Evolutionary conservation across 2,888 invertebrate species (phyloP).

Genomic region (Helleia helle): DNA sequence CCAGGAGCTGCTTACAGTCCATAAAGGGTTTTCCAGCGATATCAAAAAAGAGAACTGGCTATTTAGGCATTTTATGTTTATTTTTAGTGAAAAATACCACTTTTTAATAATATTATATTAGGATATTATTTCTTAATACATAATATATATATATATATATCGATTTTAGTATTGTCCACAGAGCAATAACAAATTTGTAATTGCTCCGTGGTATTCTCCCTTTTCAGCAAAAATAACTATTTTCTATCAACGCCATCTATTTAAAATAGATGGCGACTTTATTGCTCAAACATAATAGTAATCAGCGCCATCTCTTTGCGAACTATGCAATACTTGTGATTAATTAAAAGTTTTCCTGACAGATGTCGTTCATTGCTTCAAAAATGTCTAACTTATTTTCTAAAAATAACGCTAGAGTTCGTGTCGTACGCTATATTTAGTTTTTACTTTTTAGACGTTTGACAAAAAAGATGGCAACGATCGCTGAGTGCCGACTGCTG

Average conservation of each 20-base stretch:
- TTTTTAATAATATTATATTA: too few relatives aligned
- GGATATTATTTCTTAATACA: too few relatives aligned
- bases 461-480: slow-evolving; percentile 75
- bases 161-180: too few relatives aligned
- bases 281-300: too few relatives aligned
- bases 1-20: slow-evolving; percentile 93
- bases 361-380: slow-evolving; percentile 41
- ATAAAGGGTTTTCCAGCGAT: too few relatives aligned
- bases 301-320: not conserved
- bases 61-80: too few relatives aligned
- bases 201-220: too few relatives aligned
- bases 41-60: too few relatives aligned
- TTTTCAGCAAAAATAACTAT: too few relatives aligned
- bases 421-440: slow-evolving; percentile 71
- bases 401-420: slow-evolving; percentile 74
- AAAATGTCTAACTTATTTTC: slow-evolving; percentile 39
- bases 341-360: not conserved
- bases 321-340: not conserved
- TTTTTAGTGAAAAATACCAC: too few relatives aligned
- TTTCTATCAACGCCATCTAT: slow-evolving; percentile 8
- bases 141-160: too few relatives aligned
- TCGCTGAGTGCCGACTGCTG: slow-evolving; percentile 68
- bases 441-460: slow-evolving; percentile 73
- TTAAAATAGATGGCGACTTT: not conserved
- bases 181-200: too few relatives aligned